phyloP scores from a whole-genome alignment of 2,888 invertebrate genomes.

The Pogonocherus hispidulus region DNA sequence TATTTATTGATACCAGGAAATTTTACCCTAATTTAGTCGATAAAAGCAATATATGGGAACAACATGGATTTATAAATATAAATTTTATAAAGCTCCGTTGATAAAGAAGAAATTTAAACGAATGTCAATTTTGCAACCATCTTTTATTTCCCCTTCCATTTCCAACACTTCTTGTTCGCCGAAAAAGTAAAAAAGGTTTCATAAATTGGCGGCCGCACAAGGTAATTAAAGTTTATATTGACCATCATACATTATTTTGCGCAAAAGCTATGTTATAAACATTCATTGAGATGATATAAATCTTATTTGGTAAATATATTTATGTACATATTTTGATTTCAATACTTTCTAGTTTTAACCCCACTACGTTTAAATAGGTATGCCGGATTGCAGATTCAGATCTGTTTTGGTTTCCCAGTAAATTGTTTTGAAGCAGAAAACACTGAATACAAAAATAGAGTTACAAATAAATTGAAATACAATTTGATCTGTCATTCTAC shows the following conservation, averaged over 20 bases:
- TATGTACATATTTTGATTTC: neutral
- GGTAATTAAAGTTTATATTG: conserved; percentile 33
- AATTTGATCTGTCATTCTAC: no score
- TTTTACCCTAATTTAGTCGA: no score
- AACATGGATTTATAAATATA: no score
- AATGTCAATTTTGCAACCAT: neutral
- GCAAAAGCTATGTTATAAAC: neutral
- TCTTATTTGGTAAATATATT: conserved; percentile 5
- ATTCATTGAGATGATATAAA: neutral
- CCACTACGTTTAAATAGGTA: neutral
- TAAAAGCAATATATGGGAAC: no score
- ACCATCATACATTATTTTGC: conserved; percentile 16
- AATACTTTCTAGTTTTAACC: conserved; percentile 15
- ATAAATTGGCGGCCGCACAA: conserved; percentile 4
- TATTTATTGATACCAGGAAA: no score
- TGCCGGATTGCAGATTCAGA: neutral
- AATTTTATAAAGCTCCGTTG: neutral
- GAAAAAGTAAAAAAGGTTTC: conserved; percentile 4
- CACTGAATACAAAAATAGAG: no score
- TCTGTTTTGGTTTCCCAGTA: neutral
- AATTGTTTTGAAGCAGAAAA: no score
- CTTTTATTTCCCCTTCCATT: neutral
- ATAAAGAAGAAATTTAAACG: neutral
- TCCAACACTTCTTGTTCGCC: conserved; percentile 2
- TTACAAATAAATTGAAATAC: no score